A percentile compares a stretch with the other conserved stretches of the same genome.
Conservation (phyloP, 2,797 vertebrate species). For the Gambusia yucatana region DNA sequence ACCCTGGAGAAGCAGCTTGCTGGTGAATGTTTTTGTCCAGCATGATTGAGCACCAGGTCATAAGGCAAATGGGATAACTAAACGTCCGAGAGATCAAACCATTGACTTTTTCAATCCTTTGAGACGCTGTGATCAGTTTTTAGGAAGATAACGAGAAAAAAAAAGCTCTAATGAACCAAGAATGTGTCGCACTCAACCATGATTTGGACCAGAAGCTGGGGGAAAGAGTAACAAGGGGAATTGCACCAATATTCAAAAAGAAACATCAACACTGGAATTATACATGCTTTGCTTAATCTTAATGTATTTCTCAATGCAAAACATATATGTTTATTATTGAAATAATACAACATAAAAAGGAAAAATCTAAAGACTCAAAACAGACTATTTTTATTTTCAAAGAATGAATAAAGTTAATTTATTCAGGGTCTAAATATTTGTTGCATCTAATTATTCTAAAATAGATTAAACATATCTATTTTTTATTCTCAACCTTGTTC, state of each 20-base stretch:
- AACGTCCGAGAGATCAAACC: neutral
- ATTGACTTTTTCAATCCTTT: neutral
- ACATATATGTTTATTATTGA: neutral
- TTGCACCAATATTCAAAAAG: neutral
- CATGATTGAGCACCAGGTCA: neutral
- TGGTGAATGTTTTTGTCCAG: neutral
- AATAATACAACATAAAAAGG: too few species aligned
- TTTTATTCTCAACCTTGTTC: neutral
- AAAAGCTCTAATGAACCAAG: neutral
- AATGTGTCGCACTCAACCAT: neutral
- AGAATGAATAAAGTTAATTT: neutral
- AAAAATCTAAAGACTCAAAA: conserved; percentile 20
- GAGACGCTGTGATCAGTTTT: too few species aligned
- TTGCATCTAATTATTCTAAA: neutral
- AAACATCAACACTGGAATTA: conserved; percentile 6
- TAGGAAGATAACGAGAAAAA: too few species aligned
- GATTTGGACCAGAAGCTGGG: neutral
- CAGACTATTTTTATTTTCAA: too few species aligned
- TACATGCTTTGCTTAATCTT: neutral
- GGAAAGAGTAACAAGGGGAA: neutral
- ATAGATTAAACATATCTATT: neutral
- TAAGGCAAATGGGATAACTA: neutral
- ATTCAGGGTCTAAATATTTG: neutral
- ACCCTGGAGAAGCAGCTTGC: neutral
- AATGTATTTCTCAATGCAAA: neutral